Conservation (phyloP, 2,113 vertebrate genomes). For the Albula glossodonta region DNA sequence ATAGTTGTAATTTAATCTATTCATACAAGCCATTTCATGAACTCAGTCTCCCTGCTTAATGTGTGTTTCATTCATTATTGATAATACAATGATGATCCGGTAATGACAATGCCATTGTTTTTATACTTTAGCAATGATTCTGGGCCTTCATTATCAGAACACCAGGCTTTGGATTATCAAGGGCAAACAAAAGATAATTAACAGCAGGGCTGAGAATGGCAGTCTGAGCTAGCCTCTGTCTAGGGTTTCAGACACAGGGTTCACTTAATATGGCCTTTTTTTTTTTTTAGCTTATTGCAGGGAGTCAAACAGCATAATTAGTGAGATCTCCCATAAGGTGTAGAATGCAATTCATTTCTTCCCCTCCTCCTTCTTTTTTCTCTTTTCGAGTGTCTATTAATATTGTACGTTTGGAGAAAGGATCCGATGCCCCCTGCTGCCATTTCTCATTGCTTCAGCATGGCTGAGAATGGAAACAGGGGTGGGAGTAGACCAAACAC, state of each 20-base stretch:
- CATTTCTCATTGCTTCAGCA: neutral
- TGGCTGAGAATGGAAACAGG: neutral
- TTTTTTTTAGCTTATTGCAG: slow-evolving; percentile 59
- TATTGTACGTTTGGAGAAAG: neutral
- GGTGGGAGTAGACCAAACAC: neutral
- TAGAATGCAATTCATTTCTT: slow-evolving; percentile 50
- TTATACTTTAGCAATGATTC: slow-evolving; percentile 86
- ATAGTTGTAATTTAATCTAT: slow-evolving; percentile 99
- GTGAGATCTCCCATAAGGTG: slow-evolving; percentile 52
- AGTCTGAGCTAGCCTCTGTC: slow-evolving; percentile 58
- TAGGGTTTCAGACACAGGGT: slow-evolving; percentile 66
- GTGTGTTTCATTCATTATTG: slow-evolving; percentile 96
- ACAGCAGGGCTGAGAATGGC: slow-evolving; percentile 74
- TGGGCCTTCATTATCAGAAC: slow-evolving; percentile 89
- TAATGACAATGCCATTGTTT: slow-evolving; percentile 97
- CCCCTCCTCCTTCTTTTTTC: slow-evolving; percentile 15
- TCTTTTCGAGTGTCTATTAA: slow-evolving; percentile 13
- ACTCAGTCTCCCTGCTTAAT: slow-evolving; percentile 89
- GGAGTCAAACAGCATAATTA: slow-evolving; percentile 75
- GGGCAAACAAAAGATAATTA: slow-evolving; percentile 99
- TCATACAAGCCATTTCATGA: slow-evolving; percentile 96
- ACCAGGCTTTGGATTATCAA: slow-evolving; percentile 90
- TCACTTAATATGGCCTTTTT: slow-evolving; percentile 69
- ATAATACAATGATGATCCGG: slow-evolving; percentile 93
- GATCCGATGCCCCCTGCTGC: neutral